These are phyloP conservation scores for Sicus ferrugineus DNA, from an alignment of 2,888 invertebrate genomes.

Conservation along the genomic window DNA sequence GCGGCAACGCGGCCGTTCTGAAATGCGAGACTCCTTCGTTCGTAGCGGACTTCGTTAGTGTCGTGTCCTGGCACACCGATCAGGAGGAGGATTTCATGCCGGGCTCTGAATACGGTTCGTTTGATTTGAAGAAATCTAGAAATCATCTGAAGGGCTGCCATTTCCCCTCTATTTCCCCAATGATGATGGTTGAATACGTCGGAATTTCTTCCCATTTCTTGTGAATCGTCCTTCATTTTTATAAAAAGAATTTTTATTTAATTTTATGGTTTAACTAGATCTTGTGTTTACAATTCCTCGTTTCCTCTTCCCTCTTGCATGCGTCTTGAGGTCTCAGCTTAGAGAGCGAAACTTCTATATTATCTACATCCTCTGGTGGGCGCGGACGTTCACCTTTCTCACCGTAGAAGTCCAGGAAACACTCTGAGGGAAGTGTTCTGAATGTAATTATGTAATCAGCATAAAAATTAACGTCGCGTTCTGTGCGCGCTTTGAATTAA, in stretches of 20 bases:
- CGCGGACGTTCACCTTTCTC: conserved; percentile 32
- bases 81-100: conserved; percentile 62
- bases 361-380: neutral
- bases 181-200: too few relatives aligned
- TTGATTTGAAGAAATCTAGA: too few relatives aligned
- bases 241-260: neutral
- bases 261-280: too few relatives aligned
- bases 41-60: conserved; percentile 89
- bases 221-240: too few relatives aligned
- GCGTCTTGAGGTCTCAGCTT: too few relatives aligned
- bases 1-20: conserved; percentile 85
- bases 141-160: too few relatives aligned
- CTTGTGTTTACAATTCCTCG: conserved; percentile 36
- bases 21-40: conserved; percentile 93
- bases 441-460: conserved; percentile 36
- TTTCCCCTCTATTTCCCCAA: too few relatives aligned
- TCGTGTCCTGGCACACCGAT: conserved; percentile 87
- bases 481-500: conserved; percentile 1
- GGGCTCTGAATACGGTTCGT: conserved; percentile 65
- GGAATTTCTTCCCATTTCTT: too few relatives aligned
- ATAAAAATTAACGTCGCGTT: neutral
- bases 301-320: neutral
- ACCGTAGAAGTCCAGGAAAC: conserved; percentile 46
- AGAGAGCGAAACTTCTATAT: too few relatives aligned
- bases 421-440: conserved; percentile 40